Evolutionary conservation across 2,113 vertebrate genomes (phyloP), one percentile per base, ranked within the genome.

Genomic region (Anthoscopus minutus): DNA sequence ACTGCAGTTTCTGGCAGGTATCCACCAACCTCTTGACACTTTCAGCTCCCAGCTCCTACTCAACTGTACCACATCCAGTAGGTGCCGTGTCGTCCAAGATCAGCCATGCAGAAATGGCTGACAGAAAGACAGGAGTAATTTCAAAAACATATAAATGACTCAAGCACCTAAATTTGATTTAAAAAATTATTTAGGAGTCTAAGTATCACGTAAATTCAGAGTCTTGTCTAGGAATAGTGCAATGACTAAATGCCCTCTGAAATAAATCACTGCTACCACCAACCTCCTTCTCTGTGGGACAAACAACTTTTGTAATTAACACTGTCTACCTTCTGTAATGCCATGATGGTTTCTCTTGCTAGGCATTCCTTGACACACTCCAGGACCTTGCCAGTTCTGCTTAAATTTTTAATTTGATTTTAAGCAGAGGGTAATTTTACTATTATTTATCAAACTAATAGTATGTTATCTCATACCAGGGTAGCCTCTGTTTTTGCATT

Each of bases 231-330:
- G 71, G 67, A 95, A 95, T 81, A 94, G 74, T 25, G 84, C 85
- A 91, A 62, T 83, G 74, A 95, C 89, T 95, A 83, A 88, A 94
- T 74, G 74, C 45, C 37, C 65, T 85, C 77, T 82, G 79, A 83
- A 90, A 95, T 91, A 88, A 95, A 93, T 90, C 74, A 81, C 54
- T 86, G 84, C 58, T 91, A 87, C 53, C 88, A 86, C 45, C 88
- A 90, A 57, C 54, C 35, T 90, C 54, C 74, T 40, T 44, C 66
- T 81, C 85, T 67, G 53, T 48, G 79, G 82, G 69, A 83, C 51
- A 73, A 48, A 65, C 54, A 64, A 44, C 70, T 91, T 71, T 51
- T 94, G 80, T 53, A 81, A 94, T 81, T 86, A 91, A 88, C 51
- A 70, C 61, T 61, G 44, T 45, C 80, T 87, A 42, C 51, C 30